Evolutionary conservation across 2,888 invertebrate species (phyloP).

Genomic region (Tridacna gigas): DNA sequence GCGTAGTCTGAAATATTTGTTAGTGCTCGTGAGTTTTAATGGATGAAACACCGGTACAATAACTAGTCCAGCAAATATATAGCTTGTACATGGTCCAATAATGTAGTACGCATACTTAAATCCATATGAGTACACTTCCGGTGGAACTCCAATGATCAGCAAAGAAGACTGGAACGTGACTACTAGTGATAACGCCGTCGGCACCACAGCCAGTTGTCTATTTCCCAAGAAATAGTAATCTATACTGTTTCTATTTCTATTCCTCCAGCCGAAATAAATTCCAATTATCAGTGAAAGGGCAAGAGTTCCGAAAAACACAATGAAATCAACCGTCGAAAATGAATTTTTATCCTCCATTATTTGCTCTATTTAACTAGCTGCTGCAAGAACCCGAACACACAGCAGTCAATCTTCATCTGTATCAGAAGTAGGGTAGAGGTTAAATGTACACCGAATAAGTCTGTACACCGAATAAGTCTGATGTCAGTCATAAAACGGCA

Average conservation of each 20-base stretch:
- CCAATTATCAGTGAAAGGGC: background rate
- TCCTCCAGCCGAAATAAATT: slow-evolving; percentile 11
- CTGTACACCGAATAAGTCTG: too few relatives aligned
- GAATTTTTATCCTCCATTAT: background rate
- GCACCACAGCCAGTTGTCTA: slow-evolving; percentile 1
- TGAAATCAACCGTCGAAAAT: background rate
- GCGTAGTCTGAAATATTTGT: slow-evolving; percentile 43
- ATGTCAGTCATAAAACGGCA: too few relatives aligned
- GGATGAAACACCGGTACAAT: slow-evolving; percentile 40
- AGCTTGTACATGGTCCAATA: slow-evolving; percentile 7
- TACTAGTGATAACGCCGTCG: slow-evolving; percentile 7
- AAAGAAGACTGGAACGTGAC: slow-evolving; percentile 16
- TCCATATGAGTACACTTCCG: slow-evolving; percentile 1
- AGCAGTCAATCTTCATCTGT: too few relatives aligned
- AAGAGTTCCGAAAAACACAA: slow-evolving; percentile 6
- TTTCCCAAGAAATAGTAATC: slow-evolving; percentile 7
- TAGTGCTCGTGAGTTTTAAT: slow-evolving; percentile 35
- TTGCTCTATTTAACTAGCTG: too few relatives aligned
- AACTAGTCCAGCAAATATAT: slow-evolving; percentile 22
- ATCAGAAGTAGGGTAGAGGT: too few relatives aligned
- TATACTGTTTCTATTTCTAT: background rate
- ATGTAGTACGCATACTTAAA: background rate
- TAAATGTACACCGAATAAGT: too few relatives aligned
- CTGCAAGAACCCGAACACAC: too few relatives aligned
- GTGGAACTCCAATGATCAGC: slow-evolving; percentile 7